These are phyloP conservation scores for Cassiopea andromeda DNA, from an alignment of 30 jellyfish, hydroid and myxozoan species.

Conservation along the genomic window DNA sequence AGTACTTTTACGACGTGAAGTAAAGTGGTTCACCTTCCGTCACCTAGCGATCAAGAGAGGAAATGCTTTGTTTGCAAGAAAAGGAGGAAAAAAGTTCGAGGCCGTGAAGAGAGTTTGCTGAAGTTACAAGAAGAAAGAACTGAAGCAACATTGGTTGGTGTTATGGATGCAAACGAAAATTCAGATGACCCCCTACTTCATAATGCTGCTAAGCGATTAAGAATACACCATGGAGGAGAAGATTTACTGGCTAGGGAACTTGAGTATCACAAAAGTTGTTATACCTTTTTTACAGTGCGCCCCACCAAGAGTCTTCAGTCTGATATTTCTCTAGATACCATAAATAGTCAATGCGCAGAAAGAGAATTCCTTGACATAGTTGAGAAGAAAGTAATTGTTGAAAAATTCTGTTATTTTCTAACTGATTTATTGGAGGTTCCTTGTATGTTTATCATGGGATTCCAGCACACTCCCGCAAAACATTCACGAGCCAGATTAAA, in stretches of 20 bases:
- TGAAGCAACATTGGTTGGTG: conserved; percentile 57
- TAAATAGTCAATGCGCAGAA: conserved; percentile 66
- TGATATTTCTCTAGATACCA: conserved; percentile 44
- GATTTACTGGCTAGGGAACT: conserved; percentile 57
- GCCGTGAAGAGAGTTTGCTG: conserved; percentile 52
- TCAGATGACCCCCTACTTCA: conserved; percentile 61
- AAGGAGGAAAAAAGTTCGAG: conserved; percentile 17
- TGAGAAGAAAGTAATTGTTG: conserved; percentile 58
- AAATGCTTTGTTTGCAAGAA: conserved; percentile 37
- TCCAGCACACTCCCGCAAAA: conserved; percentile 61
- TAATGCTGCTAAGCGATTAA: conserved; percentile 1
- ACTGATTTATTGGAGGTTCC: conserved; percentile 61
- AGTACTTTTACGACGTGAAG: conserved; percentile 27
- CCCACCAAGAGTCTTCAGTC: conserved; percentile 48
- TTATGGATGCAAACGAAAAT: conserved; percentile 47
- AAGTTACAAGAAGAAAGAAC: conserved; percentile 52
- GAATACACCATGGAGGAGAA: conserved; percentile 47
- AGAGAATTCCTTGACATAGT: conserved; percentile 45
- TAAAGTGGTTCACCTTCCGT: conserved; percentile 40
- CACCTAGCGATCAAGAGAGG: conserved; percentile 50
- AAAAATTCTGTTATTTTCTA: conserved; percentile 55
- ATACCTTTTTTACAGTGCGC: conserved; percentile 38
- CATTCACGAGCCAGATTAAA: conserved; percentile 62
- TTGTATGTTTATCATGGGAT: conserved; percentile 59
- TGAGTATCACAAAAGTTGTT: conserved; percentile 57